Conservation (phyloP, 92 coral and sea anemone genomes). For the Zoanthus gigantus region DNA sequence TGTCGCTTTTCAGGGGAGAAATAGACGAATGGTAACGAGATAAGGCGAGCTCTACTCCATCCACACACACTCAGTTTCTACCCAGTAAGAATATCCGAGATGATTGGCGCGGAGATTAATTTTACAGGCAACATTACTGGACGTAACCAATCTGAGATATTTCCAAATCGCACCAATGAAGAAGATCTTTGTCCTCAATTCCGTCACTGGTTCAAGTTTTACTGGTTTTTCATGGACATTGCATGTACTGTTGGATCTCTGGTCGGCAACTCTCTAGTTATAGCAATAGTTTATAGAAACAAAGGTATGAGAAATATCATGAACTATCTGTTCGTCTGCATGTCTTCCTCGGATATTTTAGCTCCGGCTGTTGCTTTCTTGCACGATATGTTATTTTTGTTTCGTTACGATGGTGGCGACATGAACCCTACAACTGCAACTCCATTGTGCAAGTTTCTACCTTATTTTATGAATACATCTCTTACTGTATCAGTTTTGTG, state of each 20-base stretch:
- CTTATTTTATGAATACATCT: constrained; percentile 26
- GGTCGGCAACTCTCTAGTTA: constrained; percentile 26
- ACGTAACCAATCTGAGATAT: not conserved
- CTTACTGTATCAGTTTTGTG: constrained; percentile 37
- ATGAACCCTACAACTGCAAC: not conserved
- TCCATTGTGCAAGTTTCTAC: not conserved
- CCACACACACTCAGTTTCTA: too few relatives aligned
- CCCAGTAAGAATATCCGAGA: too few relatives aligned
- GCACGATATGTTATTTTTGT: constrained; percentile 4
- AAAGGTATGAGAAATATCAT: constrained; percentile 35
- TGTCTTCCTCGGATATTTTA: constrained; percentile 35
- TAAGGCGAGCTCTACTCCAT: too few relatives aligned
- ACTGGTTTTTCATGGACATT: constrained; percentile 36
- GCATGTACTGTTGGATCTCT: constrained; percentile 15
- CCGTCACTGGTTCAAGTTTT: not conserved
- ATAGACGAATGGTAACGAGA: too few relatives aligned
- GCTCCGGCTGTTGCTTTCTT: constrained; percentile 4
- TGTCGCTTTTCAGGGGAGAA: too few relatives aligned
- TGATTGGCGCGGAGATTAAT: not conserved
- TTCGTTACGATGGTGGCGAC: not conserved
- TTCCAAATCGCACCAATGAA: not conserved
- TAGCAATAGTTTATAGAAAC: constrained; percentile 35
- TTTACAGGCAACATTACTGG: not conserved
- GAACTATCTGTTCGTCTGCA: constrained; percentile 41
- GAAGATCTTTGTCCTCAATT: not conserved